phyloP scores from a whole-genome alignment of 2,113 vertebrate genomes.

The Synchiropus splendidus region DNA sequence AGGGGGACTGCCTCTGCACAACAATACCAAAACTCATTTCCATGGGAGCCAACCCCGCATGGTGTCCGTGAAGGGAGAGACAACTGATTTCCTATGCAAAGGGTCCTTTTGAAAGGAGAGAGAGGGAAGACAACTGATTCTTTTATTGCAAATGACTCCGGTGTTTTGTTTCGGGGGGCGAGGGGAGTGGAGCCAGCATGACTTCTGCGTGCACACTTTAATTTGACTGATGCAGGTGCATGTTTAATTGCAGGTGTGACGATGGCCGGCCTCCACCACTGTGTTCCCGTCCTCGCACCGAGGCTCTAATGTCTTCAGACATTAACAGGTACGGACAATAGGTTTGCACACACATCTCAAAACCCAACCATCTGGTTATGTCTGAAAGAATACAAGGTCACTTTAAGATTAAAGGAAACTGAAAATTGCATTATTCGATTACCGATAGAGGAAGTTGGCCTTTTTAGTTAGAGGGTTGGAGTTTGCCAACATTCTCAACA shows the following conservation, averaged over 20 bases:
- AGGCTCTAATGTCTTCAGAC: too few species aligned
- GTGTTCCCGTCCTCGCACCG: constrained; percentile 18
- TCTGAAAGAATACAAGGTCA: too few species aligned
- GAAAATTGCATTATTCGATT: too few species aligned
- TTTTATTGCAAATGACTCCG: constrained; percentile 62
- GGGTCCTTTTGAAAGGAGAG: constrained; percentile 51
- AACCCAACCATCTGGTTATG: too few species aligned
- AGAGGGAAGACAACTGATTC: constrained; percentile 44
- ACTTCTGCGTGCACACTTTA: constrained; percentile 52
- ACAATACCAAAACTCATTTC: constrained; percentile 89
- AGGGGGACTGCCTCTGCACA: constrained; percentile 73
- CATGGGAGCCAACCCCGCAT: constrained; percentile 87
- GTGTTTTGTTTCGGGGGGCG: constrained; percentile 52
- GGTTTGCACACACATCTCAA: too few species aligned
- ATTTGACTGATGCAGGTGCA: constrained; percentile 86
- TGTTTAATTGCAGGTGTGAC: constrained; percentile 91
- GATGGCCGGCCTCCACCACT: constrained; percentile 58
- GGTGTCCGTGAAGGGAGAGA: constrained; percentile 88
- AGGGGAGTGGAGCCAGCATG: constrained; percentile 45
- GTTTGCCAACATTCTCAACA: too few species aligned
- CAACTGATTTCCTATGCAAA: constrained; percentile 94
- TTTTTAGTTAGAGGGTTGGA: too few species aligned
- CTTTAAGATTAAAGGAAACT: too few species aligned
- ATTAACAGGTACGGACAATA: too few species aligned
- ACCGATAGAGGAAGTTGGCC: too few species aligned